A percentile compares a stretch with the other conserved stretches of the same genome.
These are phyloP conservation scores for Marronus borbonicus DNA, from an alignment of 2,888 invertebrate species.

Conservation along the genomic window DNA sequence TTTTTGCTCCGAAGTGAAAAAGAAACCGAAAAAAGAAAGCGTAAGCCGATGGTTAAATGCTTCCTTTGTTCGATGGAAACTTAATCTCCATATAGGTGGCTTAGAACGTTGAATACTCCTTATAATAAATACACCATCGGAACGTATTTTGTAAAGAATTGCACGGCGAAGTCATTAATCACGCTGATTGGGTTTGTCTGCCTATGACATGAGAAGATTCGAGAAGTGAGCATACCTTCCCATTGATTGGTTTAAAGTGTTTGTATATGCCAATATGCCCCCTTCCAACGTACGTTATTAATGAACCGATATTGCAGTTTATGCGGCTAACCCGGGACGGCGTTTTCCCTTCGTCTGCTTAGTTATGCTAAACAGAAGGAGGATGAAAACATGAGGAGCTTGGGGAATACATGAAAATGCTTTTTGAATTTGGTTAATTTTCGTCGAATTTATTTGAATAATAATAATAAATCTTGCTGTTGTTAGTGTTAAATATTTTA, in stretches of 20 bases:
- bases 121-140: neutral
- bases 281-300: constrained; percentile 60
- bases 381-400: too few relatives aligned
- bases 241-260: constrained; percentile 60
- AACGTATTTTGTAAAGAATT: constrained; percentile 52
- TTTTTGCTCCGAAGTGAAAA: too few relatives aligned
- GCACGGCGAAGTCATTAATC: constrained; percentile 57
- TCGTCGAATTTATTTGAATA: too few relatives aligned
- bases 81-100: constrained; percentile 46
- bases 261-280: constrained; percentile 59
- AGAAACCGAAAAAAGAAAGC: neutral
- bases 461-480: too few relatives aligned
- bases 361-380: too few relatives aligned
- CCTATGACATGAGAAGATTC: constrained; percentile 58
- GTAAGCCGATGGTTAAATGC: constrained; percentile 9
- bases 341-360: constrained; percentile 32
- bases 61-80: constrained; percentile 37
- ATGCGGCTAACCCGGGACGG: constrained; percentile 61
- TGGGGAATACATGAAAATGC: too few relatives aligned
- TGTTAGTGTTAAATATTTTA: too few relatives aligned
- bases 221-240: constrained; percentile 57
- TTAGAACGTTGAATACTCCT: constrained; percentile 44
- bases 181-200: constrained; percentile 60
- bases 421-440: too few relatives aligned
- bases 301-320: constrained; percentile 62